A percentile compares a stretch with the other conserved stretches of the same genome.
These are phyloP conservation scores for roundworm (Caenorhabditis elegans) DNA, from an alignment of 1,140 invertebrate genomes.

Conservation along the genomic window DNA sequence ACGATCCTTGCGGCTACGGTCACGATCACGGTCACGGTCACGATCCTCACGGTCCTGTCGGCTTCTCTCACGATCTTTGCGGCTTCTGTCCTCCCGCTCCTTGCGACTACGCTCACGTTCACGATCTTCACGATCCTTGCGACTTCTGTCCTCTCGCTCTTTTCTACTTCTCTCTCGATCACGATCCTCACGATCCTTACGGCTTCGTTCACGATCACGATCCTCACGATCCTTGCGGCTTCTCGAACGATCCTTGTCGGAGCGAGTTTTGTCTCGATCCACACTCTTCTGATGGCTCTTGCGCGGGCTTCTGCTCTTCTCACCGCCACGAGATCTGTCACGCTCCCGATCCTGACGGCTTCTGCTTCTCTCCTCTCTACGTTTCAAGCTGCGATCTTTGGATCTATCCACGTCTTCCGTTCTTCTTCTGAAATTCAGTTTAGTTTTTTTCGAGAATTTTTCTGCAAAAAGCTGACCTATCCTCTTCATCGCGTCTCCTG, in stretches of 20 bases:
- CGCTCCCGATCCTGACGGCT: slow-evolving; percentile 19
- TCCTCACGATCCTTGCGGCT: slow-evolving; percentile 4
- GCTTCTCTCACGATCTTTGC: background rate
- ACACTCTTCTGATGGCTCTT: too few relatives aligned
- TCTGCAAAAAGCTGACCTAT: background rate
- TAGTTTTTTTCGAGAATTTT: background rate
- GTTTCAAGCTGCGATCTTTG: background rate
- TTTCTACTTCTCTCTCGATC: background rate
- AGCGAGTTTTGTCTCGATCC: background rate
- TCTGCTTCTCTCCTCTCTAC: background rate
- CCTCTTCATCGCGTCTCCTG: background rate
- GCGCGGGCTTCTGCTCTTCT: background rate
- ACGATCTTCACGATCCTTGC: background rate
- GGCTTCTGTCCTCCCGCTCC: background rate
- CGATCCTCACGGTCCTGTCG: background rate
- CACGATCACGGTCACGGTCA: slow-evolving; percentile 15
- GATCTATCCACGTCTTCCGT: background rate
- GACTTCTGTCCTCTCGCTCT: background rate
- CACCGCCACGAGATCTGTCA: background rate
- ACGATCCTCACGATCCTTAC: background rate
- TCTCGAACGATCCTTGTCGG: background rate
- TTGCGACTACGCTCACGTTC: background rate
- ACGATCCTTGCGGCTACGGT: background rate
- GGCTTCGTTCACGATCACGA: slow-evolving; percentile 3
- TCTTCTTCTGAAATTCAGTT: background rate